Percentiles rank a stretch among this genome's conserved stretches.
phyloP scores from a whole-genome alignment of 2,888 invertebrate genomes.

The Galeopsomyia nigrocyanea region DNA sequence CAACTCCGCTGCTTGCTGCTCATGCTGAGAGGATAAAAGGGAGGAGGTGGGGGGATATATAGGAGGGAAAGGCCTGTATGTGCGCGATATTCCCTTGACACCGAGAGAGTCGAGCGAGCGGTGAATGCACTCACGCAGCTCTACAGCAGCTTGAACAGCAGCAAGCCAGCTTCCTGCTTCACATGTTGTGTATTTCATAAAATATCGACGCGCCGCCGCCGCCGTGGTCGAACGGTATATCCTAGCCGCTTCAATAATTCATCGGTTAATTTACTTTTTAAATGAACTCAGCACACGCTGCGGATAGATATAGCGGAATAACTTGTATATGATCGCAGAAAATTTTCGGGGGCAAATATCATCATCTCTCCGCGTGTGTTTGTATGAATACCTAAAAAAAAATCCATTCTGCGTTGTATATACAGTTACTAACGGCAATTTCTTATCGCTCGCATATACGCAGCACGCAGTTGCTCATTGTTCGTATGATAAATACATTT shows the following conservation, averaged over 20 bases:
- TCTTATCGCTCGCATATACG: constrained; percentile 32
- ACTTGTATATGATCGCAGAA: constrained; percentile 8
- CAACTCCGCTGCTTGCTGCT: neutral
- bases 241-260: constrained; percentile 39
- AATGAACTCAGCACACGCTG: constrained; percentile 8
- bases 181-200: constrained; percentile 46
- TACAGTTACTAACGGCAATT: constrained; percentile 47
- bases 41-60: neutral
- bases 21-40: neutral
- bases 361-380: constrained; percentile 7
- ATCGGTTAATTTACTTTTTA: constrained; percentile 45
- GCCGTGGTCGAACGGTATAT: neutral
- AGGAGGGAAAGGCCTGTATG: neutral
- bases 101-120: constrained; percentile 20
- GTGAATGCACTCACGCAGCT: constrained; percentile 31
- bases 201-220: constrained; percentile 35
- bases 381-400: constrained; percentile 42
- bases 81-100: constrained; percentile 46
- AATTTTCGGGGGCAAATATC: constrained; percentile 1
- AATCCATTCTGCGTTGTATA: constrained; percentile 36
- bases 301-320: neutral
- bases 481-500: constrained; percentile 29
- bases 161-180: constrained; percentile 45
- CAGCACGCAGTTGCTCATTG: constrained; percentile 7
- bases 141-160: constrained; percentile 11